Evolutionary conservation across 2,888 invertebrate species (phyloP), one percentile per base, ranked within the genome.

Genomic region (Amiota communis): DNA sequence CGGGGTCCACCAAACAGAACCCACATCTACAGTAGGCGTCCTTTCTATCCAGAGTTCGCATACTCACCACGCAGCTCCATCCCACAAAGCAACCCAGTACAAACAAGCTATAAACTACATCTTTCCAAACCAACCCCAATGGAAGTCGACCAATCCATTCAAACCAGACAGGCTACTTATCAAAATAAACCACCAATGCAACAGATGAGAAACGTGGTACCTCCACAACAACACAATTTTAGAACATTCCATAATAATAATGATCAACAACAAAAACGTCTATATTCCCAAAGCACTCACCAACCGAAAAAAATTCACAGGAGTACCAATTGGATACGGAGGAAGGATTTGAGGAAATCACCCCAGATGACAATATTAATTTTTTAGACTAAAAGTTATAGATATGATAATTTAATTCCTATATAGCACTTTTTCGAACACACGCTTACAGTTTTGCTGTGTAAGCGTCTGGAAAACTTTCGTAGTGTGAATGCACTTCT

Each of bases 121-220:
- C 51, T 51, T 17, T 20, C 61, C 17, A 3, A 36, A 23, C 61
- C 61, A 17, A 17, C 6, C 0, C 61, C 13, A 8, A 61, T 61
- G 61, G 17, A 20, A 17, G 15, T 61, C 0, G 4, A 61, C 12
- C 2, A 1, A 12, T 61, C 56, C 17, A 56, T 74, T 2, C 61
- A 47, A 12, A 74, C 48, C 2, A 12, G 51, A 2, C 61, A 70
- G 6, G 47, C 72, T 8, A 74, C 72, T 4, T 74, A 74, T 12
- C 68, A 67, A 64, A 74, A 72, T 17, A 69, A 6, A n/a, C 53
- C n/a, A 36, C 36, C 13, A 51, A 0, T 51, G 12, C 53, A 53
- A 68, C 72, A 17, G 15, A 17, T n/a, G 12, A 12, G n/a, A 8
- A 51, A 51, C 10, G 4, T 68, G 23, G 13, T 6, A 36, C 36